These are phyloP conservation scores for Agrotis clavis DNA, from an alignment of 2,888 invertebrate genomes.

Conservation along the genomic window DNA sequence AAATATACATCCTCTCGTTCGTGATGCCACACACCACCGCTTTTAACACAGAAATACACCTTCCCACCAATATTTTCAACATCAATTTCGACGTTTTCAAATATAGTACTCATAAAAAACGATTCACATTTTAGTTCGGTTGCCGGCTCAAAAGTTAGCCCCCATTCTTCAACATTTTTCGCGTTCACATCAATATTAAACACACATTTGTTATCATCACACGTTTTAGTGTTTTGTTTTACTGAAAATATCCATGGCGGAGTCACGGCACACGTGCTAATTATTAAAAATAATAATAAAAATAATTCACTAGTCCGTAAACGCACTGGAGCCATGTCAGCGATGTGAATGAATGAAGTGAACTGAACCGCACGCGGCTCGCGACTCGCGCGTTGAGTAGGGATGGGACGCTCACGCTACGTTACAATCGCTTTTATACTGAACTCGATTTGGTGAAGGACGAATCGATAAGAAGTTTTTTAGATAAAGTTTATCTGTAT, in stretches of 20 bases:
- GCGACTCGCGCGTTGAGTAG: slow-evolving; percentile 62
- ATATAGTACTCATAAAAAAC: slow-evolving; percentile 67
- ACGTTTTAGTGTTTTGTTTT: slow-evolving; percentile 75
- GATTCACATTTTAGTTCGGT: slow-evolving; percentile 69
- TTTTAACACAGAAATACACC: slow-evolving; percentile 83
- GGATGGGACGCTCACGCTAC: slow-evolving; percentile 62
- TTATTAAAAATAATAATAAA: slow-evolving; percentile 86
- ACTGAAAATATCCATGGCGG: slow-evolving; percentile 88
- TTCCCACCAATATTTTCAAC: slow-evolving; percentile 73
- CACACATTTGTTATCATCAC: slow-evolving; percentile 79
- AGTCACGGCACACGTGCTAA: slow-evolving; percentile 77
- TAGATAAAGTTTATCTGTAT: slow-evolving; percentile 63
- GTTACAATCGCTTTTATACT: slow-evolving; percentile 64
- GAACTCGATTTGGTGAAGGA: slow-evolving; percentile 56
- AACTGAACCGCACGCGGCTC: slow-evolving; percentile 57
- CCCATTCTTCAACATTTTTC: slow-evolving; percentile 77
- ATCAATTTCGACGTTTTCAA: slow-evolving; percentile 70
- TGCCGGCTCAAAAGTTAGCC: slow-evolving; percentile 80
- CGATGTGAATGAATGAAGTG: slow-evolving; percentile 64
- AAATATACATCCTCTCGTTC: slow-evolving; percentile 85
- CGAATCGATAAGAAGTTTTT: slow-evolving; percentile 62
- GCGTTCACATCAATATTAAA: slow-evolving; percentile 80
- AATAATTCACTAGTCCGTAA: slow-evolving; percentile 88
- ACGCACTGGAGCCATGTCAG: slow-evolving; percentile 80
- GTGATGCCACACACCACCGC: slow-evolving; percentile 80